Evolutionary conservation across 2,888 invertebrate species (phyloP).

Genomic region (Drepanosiphum platanoidis): DNA sequence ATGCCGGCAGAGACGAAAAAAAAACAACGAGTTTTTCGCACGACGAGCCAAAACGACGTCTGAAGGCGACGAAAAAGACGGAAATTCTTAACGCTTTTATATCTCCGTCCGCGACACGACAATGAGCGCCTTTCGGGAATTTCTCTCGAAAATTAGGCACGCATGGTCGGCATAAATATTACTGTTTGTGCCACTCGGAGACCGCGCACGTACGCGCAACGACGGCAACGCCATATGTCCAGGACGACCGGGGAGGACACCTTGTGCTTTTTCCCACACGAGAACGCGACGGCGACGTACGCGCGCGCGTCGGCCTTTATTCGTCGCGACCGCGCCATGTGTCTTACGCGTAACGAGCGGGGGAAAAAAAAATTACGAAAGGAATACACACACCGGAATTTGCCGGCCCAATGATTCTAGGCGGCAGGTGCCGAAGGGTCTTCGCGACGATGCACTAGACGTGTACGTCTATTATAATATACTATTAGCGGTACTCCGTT

Average conservation of each 20-base stretch:
- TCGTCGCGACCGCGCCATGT: not conserved
- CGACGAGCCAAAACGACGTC: too few relatives aligned
- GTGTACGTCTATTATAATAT: not conserved
- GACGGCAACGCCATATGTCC: slow-evolving; percentile 13
- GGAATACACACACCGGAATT: slow-evolving; percentile 36
- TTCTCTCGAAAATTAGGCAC: too few relatives aligned
- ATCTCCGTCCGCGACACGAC: too few relatives aligned
- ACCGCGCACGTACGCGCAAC: not conserved
- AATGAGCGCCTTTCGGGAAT: too few relatives aligned
- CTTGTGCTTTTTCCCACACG: slow-evolving; percentile 52
- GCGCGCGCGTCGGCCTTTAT: too few relatives aligned
- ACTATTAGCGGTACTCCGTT: too few relatives aligned
- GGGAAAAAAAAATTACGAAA: not conserved
- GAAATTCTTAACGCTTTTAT: too few relatives aligned
- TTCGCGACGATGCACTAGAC: not conserved
- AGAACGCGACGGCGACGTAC: slow-evolving; percentile 33
- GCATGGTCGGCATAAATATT: too few relatives aligned
- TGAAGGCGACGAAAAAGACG: too few relatives aligned
- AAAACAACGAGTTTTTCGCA: too few relatives aligned
- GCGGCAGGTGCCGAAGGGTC: slow-evolving; percentile 55
- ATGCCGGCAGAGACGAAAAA: not conserved
- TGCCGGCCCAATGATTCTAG: slow-evolving; percentile 53
- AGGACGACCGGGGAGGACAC: slow-evolving; percentile 18
- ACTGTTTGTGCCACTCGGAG: too few relatives aligned
- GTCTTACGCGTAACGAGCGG: slow-evolving; percentile 49